phyloP scores from a whole-genome alignment of 2,888 invertebrate species.

The Epirrita christyi region DNA sequence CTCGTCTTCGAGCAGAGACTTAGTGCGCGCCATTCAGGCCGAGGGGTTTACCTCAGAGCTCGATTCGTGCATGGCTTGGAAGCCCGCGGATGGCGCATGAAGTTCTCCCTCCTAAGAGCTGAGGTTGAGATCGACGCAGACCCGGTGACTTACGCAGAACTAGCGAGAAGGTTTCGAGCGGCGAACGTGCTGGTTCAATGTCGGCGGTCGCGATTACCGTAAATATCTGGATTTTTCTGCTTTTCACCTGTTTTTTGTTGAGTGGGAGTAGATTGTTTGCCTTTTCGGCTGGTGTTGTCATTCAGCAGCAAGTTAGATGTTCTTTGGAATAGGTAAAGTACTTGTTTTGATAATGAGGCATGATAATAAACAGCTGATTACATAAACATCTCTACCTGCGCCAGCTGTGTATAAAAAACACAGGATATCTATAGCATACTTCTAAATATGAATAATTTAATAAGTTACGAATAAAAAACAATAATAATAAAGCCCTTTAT shows the following conservation, averaged over 20 bases:
- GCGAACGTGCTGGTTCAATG: slow-evolving; percentile 72
- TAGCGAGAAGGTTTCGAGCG: slow-evolving; percentile 68
- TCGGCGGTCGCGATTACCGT: slow-evolving; percentile 58
- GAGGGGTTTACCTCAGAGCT: slow-evolving; percentile 70
- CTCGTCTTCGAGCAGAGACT: slow-evolving; percentile 82
- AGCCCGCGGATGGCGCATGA: slow-evolving; percentile 78
- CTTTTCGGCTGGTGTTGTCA: slow-evolving; percentile 6
- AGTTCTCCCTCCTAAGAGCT: slow-evolving; percentile 70
- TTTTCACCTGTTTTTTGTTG: slow-evolving; percentile 29
- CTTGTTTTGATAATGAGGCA: background rate
- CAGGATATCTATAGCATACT: too few species aligned
- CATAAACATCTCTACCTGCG: too few species aligned
- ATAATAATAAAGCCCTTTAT: too few species aligned
- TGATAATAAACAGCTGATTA: background rate
- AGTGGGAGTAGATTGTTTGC: slow-evolving; percentile 15
- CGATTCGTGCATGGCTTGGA: slow-evolving; percentile 74
- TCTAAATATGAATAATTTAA: too few species aligned
- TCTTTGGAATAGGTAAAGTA: background rate
- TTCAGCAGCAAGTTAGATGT: background rate
- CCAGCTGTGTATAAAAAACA: too few species aligned
- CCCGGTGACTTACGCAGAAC: slow-evolving; percentile 66
- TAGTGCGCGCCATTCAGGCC: slow-evolving; percentile 68
- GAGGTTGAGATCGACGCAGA: slow-evolving; percentile 79
- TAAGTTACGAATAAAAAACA: too few species aligned
- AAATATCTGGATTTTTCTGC: slow-evolving; percentile 60